Base-by-base conservation (phyloP, 2,797 vertebrate species). In the Nyctalus aviator region DNA sequence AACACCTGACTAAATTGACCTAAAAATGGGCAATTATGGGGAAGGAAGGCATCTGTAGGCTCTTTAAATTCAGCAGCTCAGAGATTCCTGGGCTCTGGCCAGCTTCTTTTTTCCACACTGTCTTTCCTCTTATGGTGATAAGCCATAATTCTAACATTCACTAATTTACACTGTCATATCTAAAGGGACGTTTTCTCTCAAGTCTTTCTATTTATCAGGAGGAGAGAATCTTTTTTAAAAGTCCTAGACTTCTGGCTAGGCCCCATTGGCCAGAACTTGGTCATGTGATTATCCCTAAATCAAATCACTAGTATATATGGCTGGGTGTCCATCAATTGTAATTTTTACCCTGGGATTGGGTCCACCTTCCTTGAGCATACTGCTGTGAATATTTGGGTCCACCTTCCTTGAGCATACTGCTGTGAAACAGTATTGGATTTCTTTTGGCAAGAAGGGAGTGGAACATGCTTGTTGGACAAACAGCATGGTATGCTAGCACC, bases 1-100 rank as follows among this genome's bases (percentile, higher is more conserved):
- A 75, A 66, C 78, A 87, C 48, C 30, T 57, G 53, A 17, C 18
- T 59, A 88, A 93, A 86, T 41, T 72, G 53, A 44, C 82, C 92
- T 88, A 83, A 83, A 73, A 62, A 27, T 14, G n/a, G 15, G 17
- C 23, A 53, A 12, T 84, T 69, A 64, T 55, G 1, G 84, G 90
- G 62, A 85, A n/a, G 35, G 57, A 13, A 46, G 25, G 10, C n/a
- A 27, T 13, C 15, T 35, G 8, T 17, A 50, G 20, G 55, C 6
- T 27, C 81, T n/a, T 27, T n/a, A 53, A 37, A 17, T 50, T 66
- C 8, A 30, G 77, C 6, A 37, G 41, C 9, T 41, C 10, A 23
- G 1, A 41, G 53, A 27, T 46, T 7, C 8, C 72, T 68, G 62
- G 50, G 32, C 3, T 18, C 30, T 64, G 48, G 30, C 6, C 12